Conservation (phyloP, 2,797 vertebrate genomes). For the Epinephelus malabaricus region DNA sequence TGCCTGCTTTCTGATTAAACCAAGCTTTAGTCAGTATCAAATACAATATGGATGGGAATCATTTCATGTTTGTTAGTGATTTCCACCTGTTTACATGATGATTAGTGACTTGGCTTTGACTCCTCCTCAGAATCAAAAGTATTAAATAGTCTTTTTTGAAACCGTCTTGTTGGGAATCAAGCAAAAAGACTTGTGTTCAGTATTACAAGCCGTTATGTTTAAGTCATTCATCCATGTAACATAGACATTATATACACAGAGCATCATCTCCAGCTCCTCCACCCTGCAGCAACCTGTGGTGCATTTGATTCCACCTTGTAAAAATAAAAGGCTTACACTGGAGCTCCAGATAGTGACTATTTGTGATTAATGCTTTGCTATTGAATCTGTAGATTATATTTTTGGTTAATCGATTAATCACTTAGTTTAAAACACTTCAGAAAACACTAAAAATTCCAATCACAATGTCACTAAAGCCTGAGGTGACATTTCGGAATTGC, state of each 20-base stretch:
- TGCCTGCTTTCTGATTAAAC: not conserved
- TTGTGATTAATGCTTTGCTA: not conserved
- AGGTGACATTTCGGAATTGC: too few relatives aligned
- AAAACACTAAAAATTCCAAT: not conserved
- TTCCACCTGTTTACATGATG: constrained; percentile 1
- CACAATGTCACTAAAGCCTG: not conserved
- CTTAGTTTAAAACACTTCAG: too few relatives aligned
- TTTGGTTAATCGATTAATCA: not conserved
- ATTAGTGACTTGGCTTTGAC: not conserved
- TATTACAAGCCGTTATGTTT: not conserved
- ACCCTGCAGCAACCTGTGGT: constrained; percentile 21
- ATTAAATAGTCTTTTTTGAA: not conserved
- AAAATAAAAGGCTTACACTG: not conserved
- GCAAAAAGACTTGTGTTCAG: not conserved
- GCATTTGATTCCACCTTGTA: constrained; percentile 9
- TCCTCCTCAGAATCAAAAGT: not conserved
- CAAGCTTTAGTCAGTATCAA: not conserved
- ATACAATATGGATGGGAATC: not conserved
- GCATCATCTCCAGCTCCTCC: constrained; percentile 9
- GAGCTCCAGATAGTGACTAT: not conserved
- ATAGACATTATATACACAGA: not conserved
- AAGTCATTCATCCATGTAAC: not conserved
- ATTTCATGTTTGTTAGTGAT: not conserved
- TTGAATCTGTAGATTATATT: not conserved
- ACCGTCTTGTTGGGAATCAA: not conserved